Evolutionary conservation across 2,113 vertebrate genomes (phyloP).

Genomic region (Oriolus oriolus): DNA sequence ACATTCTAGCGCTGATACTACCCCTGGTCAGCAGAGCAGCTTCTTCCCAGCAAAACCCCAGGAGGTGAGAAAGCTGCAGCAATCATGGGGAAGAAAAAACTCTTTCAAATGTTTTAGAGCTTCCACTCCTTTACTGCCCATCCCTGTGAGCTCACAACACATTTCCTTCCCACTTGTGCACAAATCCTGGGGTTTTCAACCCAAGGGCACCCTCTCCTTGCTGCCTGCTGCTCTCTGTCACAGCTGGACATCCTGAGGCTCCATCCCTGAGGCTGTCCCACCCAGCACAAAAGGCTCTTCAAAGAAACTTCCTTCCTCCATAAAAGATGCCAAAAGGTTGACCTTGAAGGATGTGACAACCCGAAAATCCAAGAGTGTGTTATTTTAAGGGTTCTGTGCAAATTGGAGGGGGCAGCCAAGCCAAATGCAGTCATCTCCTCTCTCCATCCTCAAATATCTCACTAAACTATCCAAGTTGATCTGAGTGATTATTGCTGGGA

Average conservation of each 20-base stretch:
- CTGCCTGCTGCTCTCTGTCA: neutral
- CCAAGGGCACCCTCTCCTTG: neutral
- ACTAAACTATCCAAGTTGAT: neutral
- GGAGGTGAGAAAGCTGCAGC: neutral
- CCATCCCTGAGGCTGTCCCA: neutral
- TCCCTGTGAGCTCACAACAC: neutral
- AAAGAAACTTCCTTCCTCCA: neutral
- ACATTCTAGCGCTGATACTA: neutral
- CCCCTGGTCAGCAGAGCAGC: neutral
- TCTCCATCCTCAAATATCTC: neutral
- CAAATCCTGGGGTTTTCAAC: neutral
- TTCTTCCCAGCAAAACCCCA: neutral
- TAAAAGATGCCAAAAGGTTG: neutral
- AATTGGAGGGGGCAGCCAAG: neutral
- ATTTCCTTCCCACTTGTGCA: neutral
- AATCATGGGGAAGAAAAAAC: accelerated
- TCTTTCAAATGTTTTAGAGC: neutral
- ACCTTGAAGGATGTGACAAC: neutral
- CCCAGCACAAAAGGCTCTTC: neutral
- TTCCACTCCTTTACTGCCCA: neutral
- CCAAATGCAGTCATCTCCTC: neutral
- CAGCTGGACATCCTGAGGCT: neutral
- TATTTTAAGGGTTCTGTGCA: neutral
- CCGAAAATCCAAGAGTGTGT: neutral
- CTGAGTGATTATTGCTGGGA: neutral